A percentile compares a stretch with the other conserved stretches of the same genome.
These are phyloP conservation scores for Galerucella nymphaeae DNA, from an alignment of 2,888 invertebrate species.

Conservation along the genomic window DNA sequence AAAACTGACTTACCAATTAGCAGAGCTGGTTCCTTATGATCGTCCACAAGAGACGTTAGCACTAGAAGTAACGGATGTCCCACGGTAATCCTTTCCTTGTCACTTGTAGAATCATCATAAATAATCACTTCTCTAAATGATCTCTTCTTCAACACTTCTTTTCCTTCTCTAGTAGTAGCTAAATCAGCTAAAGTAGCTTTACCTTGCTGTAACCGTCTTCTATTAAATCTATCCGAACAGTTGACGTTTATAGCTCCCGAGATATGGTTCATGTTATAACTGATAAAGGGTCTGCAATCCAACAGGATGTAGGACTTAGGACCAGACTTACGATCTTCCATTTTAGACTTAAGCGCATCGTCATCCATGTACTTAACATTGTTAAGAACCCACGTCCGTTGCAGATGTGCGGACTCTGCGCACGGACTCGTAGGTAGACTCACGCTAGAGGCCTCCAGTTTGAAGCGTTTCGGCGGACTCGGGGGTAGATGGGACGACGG, in stretches of 20 bases:
- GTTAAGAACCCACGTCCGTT: conserved; percentile 67
- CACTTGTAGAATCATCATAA: conserved; percentile 76
- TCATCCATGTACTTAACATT: conserved; percentile 67
- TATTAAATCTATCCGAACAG: conserved; percentile 77
- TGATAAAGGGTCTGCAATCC: conserved; percentile 77
- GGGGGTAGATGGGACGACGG: conserved; percentile 58
- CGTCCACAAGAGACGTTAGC: conserved; percentile 74
- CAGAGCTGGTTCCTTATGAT: conserved; percentile 74
- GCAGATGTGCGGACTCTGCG: conserved; percentile 68
- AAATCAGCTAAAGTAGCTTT: conserved; percentile 74
- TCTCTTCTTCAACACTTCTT: conserved; percentile 70
- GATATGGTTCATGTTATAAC: conserved; percentile 77
- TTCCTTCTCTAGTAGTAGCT: conserved; percentile 73
- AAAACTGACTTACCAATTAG: conserved; percentile 72
- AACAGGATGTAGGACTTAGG: conserved; percentile 66
- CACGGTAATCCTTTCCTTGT: conserved; percentile 70
- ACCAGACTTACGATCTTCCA: conserved; percentile 59
- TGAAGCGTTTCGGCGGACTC: conserved; percentile 64
- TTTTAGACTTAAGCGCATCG: conserved; percentile 67
- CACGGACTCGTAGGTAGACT: conserved; percentile 68
- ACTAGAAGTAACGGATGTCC: conserved; percentile 74
- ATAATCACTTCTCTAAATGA: conserved; percentile 73
- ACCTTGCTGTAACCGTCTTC: conserved; percentile 74
- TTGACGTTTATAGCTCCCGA: conserved; percentile 77
- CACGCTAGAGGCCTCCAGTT: conserved; percentile 66